phyloP scores from a whole-genome alignment of 2,113 vertebrate genomes.

The Mohoua ochrocephala region DNA sequence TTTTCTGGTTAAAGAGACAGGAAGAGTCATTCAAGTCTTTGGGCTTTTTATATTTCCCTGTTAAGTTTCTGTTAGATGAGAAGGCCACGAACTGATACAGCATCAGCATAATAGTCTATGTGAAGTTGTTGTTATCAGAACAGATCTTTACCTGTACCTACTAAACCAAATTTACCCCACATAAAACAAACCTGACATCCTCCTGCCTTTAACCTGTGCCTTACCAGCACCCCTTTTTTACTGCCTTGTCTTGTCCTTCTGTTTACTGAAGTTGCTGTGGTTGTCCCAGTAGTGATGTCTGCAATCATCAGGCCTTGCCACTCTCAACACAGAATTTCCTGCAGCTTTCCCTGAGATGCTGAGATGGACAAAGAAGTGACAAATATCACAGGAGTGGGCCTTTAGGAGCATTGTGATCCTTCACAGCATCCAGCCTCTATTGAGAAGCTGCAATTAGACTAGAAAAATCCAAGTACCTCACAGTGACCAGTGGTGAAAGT shows the following conservation, averaged over 20 bases:
- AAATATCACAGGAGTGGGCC: neutral
- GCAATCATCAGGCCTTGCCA: neutral
- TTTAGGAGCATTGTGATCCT: neutral
- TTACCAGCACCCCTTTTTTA: neutral
- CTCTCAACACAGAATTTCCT: neutral
- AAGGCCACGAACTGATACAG: neutral
- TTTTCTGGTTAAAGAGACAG: constrained; percentile 34
- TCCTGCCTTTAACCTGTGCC: neutral
- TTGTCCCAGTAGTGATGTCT: neutral
- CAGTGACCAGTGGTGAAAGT: neutral
- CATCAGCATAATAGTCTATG: neutral
- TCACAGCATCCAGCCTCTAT: neutral
- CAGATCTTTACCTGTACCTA: neutral
- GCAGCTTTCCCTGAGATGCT: neutral
- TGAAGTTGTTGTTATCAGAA: neutral
- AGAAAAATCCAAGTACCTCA: neutral
- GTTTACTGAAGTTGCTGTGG: neutral
- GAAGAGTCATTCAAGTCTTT: neutral
- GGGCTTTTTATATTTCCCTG: neutral
- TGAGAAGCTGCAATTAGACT: neutral
- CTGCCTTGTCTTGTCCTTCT: neutral
- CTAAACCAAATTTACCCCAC: neutral
- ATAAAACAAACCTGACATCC: neutral
- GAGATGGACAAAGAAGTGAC: neutral
- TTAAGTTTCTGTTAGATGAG: neutral